Conservation (phyloP, 2,888 invertebrate species). For the Dasysyrphus albostriatus region DNA sequence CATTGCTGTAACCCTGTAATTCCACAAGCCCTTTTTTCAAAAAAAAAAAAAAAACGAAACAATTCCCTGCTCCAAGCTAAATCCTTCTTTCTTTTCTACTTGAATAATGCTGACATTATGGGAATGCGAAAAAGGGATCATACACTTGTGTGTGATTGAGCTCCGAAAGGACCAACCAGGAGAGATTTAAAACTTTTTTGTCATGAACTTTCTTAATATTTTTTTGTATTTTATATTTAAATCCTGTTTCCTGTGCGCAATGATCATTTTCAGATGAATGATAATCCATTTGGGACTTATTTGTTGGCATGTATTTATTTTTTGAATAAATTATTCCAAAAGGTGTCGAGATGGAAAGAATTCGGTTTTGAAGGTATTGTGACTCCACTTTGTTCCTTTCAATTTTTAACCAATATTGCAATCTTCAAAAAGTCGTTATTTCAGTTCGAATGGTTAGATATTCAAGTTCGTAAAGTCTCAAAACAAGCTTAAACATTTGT, state of each 20-base stretch:
- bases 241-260: slow-evolving; percentile 45
- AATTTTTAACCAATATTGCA: no score
- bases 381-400: no score
- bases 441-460: no score
- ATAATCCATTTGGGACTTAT: slow-evolving; percentile 27
- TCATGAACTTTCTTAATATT: slow-evolving; percentile 34
- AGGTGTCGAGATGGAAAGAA: background rate
- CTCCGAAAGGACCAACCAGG: background rate
- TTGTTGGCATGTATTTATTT: background rate
- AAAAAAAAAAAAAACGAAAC: background rate
- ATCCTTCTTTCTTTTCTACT: slow-evolving; percentile 14
- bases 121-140: slow-evolving; percentile 15
- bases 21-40: slow-evolving; percentile 4
- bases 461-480: no score
- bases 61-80: background rate
- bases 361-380: background rate
- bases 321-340: background rate
- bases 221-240: slow-evolving; percentile 10
- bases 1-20: slow-evolving; percentile 57
- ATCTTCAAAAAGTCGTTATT: no score
- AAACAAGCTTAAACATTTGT: no score
- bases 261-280: slow-evolving; percentile 44
- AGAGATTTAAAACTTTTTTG: slow-evolving; percentile 1
- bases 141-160: slow-evolving; percentile 23
- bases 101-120: slow-evolving; percentile 54